phyloP scores from a whole-genome alignment of 2,888 invertebrate genomes.

The Acleris cristana region DNA sequence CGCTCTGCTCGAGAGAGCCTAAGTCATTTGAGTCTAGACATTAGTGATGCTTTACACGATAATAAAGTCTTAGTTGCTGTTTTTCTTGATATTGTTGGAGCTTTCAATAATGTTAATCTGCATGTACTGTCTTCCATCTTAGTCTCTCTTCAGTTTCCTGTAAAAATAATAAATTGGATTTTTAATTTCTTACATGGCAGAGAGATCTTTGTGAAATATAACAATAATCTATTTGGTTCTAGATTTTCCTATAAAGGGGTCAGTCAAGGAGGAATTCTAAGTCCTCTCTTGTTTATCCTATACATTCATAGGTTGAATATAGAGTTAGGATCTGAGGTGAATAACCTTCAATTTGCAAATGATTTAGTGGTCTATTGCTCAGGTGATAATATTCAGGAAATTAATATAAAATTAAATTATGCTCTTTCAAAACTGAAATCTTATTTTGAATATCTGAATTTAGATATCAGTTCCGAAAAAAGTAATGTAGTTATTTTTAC shows the following conservation, averaged over 20 bases:
- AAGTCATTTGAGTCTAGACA: slow-evolving; percentile 12
- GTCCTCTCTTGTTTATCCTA: too few species aligned
- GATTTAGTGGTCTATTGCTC: slow-evolving; percentile 4
- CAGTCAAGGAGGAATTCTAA: too few species aligned
- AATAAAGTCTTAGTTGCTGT: slow-evolving; percentile 14
- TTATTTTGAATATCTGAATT: too few species aligned
- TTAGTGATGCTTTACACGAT: neutral
- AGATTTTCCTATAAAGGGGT: too few species aligned
- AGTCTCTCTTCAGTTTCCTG: neutral
- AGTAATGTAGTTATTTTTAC: too few species aligned
- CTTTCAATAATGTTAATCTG: slow-evolving; percentile 34
- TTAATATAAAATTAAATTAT: too few species aligned
- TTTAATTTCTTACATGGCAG: too few species aligned
- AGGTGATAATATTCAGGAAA: neutral
- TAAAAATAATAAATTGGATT: neutral
- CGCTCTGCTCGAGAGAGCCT: slow-evolving; percentile 30
- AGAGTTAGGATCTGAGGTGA: slow-evolving; percentile 4
- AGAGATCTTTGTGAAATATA: too few species aligned
- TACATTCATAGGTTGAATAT: slow-evolving; percentile 9
- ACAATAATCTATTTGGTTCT: too few species aligned
- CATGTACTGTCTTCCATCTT: slow-evolving; percentile 10
- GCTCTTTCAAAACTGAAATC: too few species aligned
- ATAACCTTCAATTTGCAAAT: slow-evolving; percentile 21
- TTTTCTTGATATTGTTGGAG: slow-evolving; percentile 32
- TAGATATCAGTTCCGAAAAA: too few species aligned